Conservation (phyloP, 2,797 vertebrate genomes). For the Manis crassicaudata region DNA sequence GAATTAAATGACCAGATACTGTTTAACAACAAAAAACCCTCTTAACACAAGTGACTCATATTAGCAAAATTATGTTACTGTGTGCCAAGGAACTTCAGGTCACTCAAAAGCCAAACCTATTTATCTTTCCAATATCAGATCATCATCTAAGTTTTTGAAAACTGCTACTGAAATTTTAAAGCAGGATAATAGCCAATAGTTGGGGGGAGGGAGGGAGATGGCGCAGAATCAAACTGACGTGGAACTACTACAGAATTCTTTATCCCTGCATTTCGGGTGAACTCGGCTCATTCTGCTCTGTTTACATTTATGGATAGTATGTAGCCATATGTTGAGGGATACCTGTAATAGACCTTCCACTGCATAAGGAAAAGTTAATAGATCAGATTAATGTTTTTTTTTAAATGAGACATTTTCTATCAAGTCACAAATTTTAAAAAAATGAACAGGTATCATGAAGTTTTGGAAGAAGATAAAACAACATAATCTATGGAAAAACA, state of each 20-base stretch:
- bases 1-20: slow-evolving; percentile 42
- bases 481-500: slow-evolving; percentile 50
- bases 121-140: slow-evolving; percentile 47
- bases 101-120: slow-evolving; percentile 41
- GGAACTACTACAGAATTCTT: slow-evolving; percentile 24
- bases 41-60: slow-evolving; percentile 2
- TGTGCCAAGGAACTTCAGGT: slow-evolving; percentile 6
- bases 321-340: slow-evolving; percentile 77
- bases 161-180: slow-evolving; percentile 50
- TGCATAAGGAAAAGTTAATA: slow-evolving; percentile 55
- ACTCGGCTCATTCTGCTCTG: slow-evolving; percentile 13
- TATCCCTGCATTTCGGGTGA: slow-evolving; percentile 30
- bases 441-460: neutral
- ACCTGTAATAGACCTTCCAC: slow-evolving; percentile 76
- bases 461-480: slow-evolving; percentile 35
- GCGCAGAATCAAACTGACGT: slow-evolving; percentile 18
- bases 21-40: neutral
- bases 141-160: slow-evolving; percentile 23
- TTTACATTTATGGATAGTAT: slow-evolving; percentile 39
- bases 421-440: slow-evolving; percentile 27
- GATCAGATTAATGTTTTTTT: slow-evolving; percentile 45
- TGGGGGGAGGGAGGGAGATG: accelerated
- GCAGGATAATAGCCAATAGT: neutral
- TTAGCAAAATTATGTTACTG: slow-evolving; percentile 17
- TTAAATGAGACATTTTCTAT: slow-evolving; percentile 23